Base-by-base conservation (phyloP, 2,113 vertebrate species). In the Capreolus pygargus region DNA sequence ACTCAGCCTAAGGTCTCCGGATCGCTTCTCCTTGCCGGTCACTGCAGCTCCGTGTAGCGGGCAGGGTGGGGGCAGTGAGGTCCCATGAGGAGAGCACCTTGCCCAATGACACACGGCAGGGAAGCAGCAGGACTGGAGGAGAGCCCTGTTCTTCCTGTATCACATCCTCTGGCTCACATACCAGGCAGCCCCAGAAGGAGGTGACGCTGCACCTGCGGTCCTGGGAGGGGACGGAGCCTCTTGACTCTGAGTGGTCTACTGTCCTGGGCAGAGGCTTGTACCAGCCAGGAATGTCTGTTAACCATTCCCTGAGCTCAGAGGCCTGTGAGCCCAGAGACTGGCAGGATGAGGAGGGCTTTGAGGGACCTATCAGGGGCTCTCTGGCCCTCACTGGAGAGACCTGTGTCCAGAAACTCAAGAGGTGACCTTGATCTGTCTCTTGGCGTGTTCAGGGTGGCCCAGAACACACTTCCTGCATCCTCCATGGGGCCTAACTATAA, bases 81-180 rank as follows among this genome's bases (percentile, higher is more conserved):
- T 33, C 45, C 47, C 45, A 30, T 30, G 21, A 7, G 28, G 57
- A 10, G n/a, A 60, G 54, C 45, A 15, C 10, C 47, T 36, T 47
- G 23, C 39, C 78, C 19, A 21, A 13, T 58, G 50, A 81, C 39
- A 45, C 43, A 19, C 1, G 45, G 36, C 28, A 5, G 21, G 14
- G 13, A 54, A 54, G 82, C 3, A 3, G 58, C 21, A 52, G 33
- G 27, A 3, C 6, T 28, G 30, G 16, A 43, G 54, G 76, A 6
- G 45, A 23, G 2, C 27, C 8, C 47, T 78, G 47, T 6, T 7
- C 61, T 50, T 55, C 76, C 19, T 6, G 16, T 0, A 27, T 36
- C 28, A 2, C 30, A 0, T 9, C 17, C 25, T 23, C 54, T 23
- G 58, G 14, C 28, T 58, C 28, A 4, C 1, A 2, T 6, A 8